A percentile compares a stretch with the other conserved stretches of the same genome.
These are phyloP conservation scores for Caretta caretta DNA, from an alignment of 2,113 vertebrate genomes.

Conservation along the genomic window DNA sequence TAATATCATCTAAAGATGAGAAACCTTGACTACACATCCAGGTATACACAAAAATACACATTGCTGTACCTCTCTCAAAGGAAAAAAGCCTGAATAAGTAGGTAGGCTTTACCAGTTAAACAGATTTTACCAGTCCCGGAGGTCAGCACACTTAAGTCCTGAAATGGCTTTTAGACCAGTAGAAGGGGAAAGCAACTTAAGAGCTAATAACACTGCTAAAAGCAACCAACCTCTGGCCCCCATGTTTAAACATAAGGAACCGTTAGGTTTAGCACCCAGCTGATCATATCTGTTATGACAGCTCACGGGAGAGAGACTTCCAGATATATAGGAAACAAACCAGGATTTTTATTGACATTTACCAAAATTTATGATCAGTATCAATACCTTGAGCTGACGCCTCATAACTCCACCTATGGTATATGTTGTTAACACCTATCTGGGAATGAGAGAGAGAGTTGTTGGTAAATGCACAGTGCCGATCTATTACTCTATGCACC, in stretches of 20 bases:
- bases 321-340: not conserved
- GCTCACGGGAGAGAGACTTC: not conserved
- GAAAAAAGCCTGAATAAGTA: slow-evolving; percentile 3
- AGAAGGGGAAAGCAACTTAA: not conserved
- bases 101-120: not conserved
- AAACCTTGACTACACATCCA: not conserved
- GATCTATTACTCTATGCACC: not conserved
- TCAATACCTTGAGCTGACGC: not conserved
- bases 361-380: not conserved
- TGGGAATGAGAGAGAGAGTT: not conserved
- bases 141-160: not conserved
- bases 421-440: not conserved
- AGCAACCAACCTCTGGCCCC: not conserved
- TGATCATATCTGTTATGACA: not conserved
- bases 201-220: not conserved
- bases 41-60: not conserved
- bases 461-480: not conserved
- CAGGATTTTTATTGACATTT: rapidly evolving
- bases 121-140: slow-evolving; percentile 2
- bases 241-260: not conserved
- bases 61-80: not conserved
- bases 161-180: not conserved
- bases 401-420: not conserved
- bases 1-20: not conserved
- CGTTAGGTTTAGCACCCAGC: rapidly evolving